Percentiles rank a stretch among this genome's conserved stretches.
These are phyloP conservation scores for Diorhabda carinulata DNA, from an alignment of 1,140 invertebrate species.

Conservation along the genomic window DNA sequence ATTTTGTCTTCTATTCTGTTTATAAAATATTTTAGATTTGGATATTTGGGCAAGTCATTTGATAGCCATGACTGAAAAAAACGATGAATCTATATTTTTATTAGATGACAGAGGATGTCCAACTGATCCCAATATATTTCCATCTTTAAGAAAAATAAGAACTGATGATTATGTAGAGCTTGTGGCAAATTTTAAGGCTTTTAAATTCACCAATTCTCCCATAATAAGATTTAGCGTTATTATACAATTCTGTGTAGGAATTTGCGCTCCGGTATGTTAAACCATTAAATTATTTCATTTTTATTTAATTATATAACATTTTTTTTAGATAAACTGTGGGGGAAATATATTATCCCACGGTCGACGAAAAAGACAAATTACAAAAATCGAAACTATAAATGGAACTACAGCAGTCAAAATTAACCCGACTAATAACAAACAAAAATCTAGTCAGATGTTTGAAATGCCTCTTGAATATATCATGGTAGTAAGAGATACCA, in stretches of 20 bases:
- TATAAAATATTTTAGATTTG: constrained; percentile 1
- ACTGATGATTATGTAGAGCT: constrained; percentile 43
- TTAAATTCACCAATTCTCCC: constrained; percentile 51
- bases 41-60: constrained; percentile 56
- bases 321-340: constrained; percentile 29
- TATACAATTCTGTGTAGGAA: constrained; percentile 49
- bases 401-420: constrained; percentile 27
- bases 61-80: constrained; percentile 51
- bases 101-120: constrained; percentile 62
- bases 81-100: constrained; percentile 51
- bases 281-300: neutral
- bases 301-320: neutral
- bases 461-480: constrained; percentile 50
- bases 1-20: neutral
- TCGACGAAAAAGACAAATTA: constrained; percentile 25
- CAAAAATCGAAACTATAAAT: constrained; percentile 29
- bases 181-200: constrained; percentile 49
- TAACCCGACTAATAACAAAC: constrained; percentile 31
- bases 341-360: constrained; percentile 26
- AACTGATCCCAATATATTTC: constrained; percentile 53
- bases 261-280: constrained; percentile 41
- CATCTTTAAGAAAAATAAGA: constrained; percentile 41
- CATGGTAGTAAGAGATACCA: constrained; percentile 47
- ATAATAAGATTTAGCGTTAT: constrained; percentile 52
- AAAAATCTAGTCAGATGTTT: constrained; percentile 31